Evolutionary conservation across 2,888 invertebrate genomes (phyloP), one percentile per base, ranked within the genome.

Genomic region (Eudemis profundana): DNA sequence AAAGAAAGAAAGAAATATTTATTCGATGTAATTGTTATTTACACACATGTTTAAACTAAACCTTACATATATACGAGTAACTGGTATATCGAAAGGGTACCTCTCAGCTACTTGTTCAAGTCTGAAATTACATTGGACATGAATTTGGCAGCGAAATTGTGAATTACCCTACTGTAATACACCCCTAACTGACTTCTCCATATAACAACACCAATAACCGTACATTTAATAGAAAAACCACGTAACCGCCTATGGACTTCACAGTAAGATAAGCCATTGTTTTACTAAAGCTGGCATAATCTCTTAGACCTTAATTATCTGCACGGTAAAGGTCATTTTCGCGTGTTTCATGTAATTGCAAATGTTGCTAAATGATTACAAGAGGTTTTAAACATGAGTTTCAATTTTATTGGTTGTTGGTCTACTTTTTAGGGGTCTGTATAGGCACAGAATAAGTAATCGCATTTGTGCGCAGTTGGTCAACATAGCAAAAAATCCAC

Each of bases 121-220:
- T n/a, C n/a, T n/a, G n/a, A n/a, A n/a, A n/a, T n/a, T n/a, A n/a
- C n/a, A n/a, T n/a, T n/a, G n/a, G n/a, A n/a, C n/a, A n/a, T n/a
- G n/a, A n/a, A n/a, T n/a, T n/a, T n/a, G n/a, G n/a, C n/a, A n/a
- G n/a, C n/a, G n/a, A n/a, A n/a, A n/a, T n/a, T n/a, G n/a, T n/a
- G n/a, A n/a, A n/a, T n/a, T n/a, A n/a, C n/a, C n/a, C n/a, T n/a
- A n/a, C n/a, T n/a, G n/a, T n/a, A 69, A 68, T 68, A 66, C 57
- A 51, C 69, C 68, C 73, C 74, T 69, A 75, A 68, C 71, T 73
- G 65, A 72, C 56, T 73, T 69, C 73, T 74, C 64, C 72, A 65
- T 76, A 76, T 77, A 70, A 77, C 76, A 72, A 74, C 29, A 68
- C 77, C 72, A 74, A 77, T 78, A 76, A 76, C 72, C 72, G 66